phyloP scores from a whole-genome alignment of 2,113 vertebrate genomes.

The Pipa parva region DNA sequence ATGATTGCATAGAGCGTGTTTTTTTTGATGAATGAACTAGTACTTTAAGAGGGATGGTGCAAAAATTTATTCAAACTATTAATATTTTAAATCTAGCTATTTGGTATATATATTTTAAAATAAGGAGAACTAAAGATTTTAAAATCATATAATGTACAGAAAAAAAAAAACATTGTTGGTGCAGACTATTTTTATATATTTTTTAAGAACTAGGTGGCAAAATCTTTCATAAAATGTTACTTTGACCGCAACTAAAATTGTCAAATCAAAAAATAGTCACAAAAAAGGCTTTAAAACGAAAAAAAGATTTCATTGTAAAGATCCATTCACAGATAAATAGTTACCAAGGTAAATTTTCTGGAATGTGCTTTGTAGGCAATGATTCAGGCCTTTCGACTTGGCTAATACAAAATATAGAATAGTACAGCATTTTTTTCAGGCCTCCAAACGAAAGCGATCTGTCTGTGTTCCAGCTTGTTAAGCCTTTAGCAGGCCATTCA shows the following conservation, averaged over 20 bases:
- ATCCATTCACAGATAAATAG: constrained; percentile 25
- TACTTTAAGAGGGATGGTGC: too few species aligned
- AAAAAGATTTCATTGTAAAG: constrained; percentile 5
- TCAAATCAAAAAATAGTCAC: not conserved
- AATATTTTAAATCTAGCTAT: too few species aligned
- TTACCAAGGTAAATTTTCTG: constrained; percentile 6
- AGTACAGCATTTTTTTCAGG: constrained; percentile 23
- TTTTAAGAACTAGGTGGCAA: not conserved
- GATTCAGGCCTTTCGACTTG: constrained; percentile 13
- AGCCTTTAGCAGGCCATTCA: constrained; percentile 36
- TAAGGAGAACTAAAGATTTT: too few species aligned
- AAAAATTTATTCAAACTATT: too few species aligned
- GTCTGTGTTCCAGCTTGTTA: constrained; percentile 39
- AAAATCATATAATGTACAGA: too few species aligned
- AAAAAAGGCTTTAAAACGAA: not conserved
- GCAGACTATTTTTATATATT: not conserved
- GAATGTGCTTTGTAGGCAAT: constrained; percentile 17
- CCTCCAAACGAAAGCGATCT: constrained; percentile 31
- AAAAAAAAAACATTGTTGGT: not conserved
- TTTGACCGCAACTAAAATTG: not conserved
- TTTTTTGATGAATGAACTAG: too few species aligned
- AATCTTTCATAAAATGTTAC: not conserved
- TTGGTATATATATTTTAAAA: too few species aligned
- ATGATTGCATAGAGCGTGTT: too few species aligned
- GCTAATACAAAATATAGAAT: constrained; percentile 33